phyloP scores from a whole-genome alignment of 2,888 invertebrate genomes.

The Neocrepidodera transversa region DNA sequence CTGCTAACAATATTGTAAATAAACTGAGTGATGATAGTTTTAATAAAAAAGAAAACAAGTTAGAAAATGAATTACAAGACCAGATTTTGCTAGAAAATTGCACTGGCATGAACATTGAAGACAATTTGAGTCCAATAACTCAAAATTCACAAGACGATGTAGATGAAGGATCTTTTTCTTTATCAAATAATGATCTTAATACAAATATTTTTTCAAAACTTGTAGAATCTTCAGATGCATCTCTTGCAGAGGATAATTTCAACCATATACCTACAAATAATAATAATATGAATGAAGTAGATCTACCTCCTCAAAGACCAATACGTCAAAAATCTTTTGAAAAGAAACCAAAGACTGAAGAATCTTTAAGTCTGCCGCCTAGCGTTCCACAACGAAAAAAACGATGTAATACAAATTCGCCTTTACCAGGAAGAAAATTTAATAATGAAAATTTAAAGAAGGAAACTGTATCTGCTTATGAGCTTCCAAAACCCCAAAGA shows the following conservation, averaged over 20 bases:
- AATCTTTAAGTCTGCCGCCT: conserved; percentile 26
- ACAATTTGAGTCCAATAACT: no score
- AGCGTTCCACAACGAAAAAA: conserved; percentile 44
- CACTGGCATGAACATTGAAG: no score
- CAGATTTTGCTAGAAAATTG: no score
- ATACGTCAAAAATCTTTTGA: conserved; percentile 53
- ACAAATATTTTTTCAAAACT: conserved; percentile 26
- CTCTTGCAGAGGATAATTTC: conserved; percentile 16
- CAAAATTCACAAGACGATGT: no score
- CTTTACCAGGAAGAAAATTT: conserved; percentile 42
- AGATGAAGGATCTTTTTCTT: conserved; percentile 12
- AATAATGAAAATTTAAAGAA: conserved; percentile 39
- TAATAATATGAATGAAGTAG: background rate
- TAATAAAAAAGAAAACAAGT: no score
- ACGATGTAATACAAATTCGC: conserved; percentile 45
- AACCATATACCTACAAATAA: background rate
- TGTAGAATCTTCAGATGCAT: conserved; percentile 31
- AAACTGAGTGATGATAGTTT: no score
- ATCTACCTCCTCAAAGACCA: conserved; percentile 44
- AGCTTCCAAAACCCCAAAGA: conserved; percentile 43
- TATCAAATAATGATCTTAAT: background rate
- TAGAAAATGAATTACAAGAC: no score
- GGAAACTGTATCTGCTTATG: conserved; percentile 43
- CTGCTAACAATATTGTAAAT: no score
- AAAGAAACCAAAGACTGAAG: conserved; percentile 37